Conservation (phyloP, 2,888 invertebrate species). For the Sminthurinus aureus region DNA sequence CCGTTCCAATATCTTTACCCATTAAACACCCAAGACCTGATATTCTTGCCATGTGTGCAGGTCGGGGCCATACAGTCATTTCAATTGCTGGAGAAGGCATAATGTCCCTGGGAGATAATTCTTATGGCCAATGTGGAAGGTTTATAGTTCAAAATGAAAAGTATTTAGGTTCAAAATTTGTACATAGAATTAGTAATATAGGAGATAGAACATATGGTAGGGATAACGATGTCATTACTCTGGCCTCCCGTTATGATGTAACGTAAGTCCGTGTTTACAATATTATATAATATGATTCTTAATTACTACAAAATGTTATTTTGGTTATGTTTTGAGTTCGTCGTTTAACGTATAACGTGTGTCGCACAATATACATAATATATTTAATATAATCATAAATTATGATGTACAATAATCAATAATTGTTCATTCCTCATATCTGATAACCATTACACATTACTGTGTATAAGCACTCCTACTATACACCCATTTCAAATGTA, state of each 20-base stretch:
- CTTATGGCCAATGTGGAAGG: constrained; percentile 93
- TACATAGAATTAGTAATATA: constrained; percentile 73
- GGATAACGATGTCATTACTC: constrained; percentile 70
- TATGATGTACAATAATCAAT: too few species aligned
- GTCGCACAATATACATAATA: too few species aligned
- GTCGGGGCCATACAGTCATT: constrained; percentile 84
- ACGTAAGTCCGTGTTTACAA: constrained; percentile 71
- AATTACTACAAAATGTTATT: too few species aligned
- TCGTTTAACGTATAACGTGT: too few species aligned
- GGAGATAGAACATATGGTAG: constrained; percentile 61
- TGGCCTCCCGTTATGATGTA: constrained; percentile 92
- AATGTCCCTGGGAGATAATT: constrained; percentile 88
- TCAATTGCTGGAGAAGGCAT: constrained; percentile 81
- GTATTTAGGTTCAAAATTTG: constrained; percentile 72
- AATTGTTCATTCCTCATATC: too few species aligned
- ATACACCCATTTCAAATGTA: constrained; percentile 6
- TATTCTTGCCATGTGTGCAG: constrained; percentile 74
- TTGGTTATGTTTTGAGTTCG: not conserved
- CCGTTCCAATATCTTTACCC: constrained; percentile 62
- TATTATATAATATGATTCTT: too few species aligned
- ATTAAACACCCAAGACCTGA: constrained; percentile 62
- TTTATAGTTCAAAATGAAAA: constrained; percentile 78
- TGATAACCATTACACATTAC: too few species aligned
- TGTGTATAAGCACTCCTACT: too few species aligned
- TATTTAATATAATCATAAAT: too few species aligned